Evolutionary conservation across 2,888 invertebrate species (phyloP).

Genomic region (Fragum whitleyi): DNA sequence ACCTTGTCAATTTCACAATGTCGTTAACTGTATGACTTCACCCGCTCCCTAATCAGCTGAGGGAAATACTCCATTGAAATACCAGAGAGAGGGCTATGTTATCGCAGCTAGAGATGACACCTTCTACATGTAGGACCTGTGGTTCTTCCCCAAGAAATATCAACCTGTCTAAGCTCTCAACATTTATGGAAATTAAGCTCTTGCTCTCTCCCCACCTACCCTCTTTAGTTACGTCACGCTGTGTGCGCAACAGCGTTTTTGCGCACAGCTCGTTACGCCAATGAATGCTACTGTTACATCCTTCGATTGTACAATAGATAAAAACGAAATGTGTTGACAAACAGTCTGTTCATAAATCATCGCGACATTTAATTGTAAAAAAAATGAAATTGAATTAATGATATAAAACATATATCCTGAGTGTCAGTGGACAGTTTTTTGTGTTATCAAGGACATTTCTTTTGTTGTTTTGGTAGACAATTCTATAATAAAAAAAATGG

Average conservation of each 20-base stretch:
- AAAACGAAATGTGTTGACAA: neutral
- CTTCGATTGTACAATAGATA: too few relatives aligned
- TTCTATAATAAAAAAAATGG: too few relatives aligned
- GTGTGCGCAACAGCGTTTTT: neutral
- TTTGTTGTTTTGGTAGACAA: too few relatives aligned
- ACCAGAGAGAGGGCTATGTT: too few relatives aligned
- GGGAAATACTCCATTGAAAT: too few relatives aligned
- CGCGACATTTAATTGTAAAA: constrained; percentile 11
- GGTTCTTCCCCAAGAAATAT: neutral
- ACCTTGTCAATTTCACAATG: too few relatives aligned
- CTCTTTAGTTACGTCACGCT: neutral
- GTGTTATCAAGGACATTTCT: too few relatives aligned
- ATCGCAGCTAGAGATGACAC: too few relatives aligned
- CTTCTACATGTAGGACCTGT: neutral
- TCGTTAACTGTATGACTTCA: too few relatives aligned
- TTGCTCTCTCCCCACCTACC: neutral
- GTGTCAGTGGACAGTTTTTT: too few relatives aligned
- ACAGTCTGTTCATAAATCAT: neutral
- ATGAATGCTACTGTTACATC: too few relatives aligned
- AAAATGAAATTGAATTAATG: constrained; percentile 1
- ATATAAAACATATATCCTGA: neutral
- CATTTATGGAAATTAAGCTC: neutral
- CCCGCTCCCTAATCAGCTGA: too few relatives aligned
- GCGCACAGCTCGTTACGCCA: neutral
- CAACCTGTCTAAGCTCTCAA: neutral